Evolutionary conservation across 2,888 invertebrate genomes (phyloP).

Genomic region (Labia minor): DNA sequence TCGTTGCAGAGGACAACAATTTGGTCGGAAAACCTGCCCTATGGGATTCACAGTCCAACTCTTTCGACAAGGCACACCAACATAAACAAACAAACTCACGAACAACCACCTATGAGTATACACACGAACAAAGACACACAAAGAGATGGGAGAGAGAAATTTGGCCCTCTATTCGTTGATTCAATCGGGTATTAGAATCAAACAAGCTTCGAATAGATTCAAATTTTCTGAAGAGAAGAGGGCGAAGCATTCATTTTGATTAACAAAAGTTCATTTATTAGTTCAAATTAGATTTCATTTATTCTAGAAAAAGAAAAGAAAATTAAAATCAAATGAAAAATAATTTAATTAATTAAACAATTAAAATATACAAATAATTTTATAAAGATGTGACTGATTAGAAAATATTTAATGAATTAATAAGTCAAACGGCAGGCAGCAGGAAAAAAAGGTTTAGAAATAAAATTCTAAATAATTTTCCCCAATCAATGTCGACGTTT

Average conservation of each 20-base stretch:
- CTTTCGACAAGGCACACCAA: background rate
- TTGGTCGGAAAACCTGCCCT: background rate
- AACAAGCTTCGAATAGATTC: background rate
- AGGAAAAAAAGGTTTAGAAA: too few species aligned
- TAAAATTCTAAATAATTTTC: too few species aligned
- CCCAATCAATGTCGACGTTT: too few species aligned
- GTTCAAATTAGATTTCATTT: too few species aligned
- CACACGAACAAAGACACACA: background rate
- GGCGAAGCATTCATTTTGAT: background rate
- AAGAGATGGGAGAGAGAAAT: too few species aligned
- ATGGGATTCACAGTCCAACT: conserved; percentile 13
- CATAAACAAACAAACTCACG: background rate
- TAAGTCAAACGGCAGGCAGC: too few species aligned
- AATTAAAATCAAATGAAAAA: too few species aligned
- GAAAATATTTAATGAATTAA: too few species aligned
- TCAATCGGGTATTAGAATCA: background rate
- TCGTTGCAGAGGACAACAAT: background rate
- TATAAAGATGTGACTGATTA: too few species aligned
- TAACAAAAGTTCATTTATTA: background rate
- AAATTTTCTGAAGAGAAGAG: background rate
- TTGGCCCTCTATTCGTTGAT: background rate
- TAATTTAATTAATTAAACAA: too few species aligned
- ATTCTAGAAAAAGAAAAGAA: too few species aligned
- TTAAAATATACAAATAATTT: too few species aligned
- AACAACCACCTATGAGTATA: background rate